Percentiles rank a stretch among this genome's conserved stretches.
Evolutionary conservation across 2,888 invertebrate species (phyloP).

Genomic region (Drosophila demipolita): DNA sequence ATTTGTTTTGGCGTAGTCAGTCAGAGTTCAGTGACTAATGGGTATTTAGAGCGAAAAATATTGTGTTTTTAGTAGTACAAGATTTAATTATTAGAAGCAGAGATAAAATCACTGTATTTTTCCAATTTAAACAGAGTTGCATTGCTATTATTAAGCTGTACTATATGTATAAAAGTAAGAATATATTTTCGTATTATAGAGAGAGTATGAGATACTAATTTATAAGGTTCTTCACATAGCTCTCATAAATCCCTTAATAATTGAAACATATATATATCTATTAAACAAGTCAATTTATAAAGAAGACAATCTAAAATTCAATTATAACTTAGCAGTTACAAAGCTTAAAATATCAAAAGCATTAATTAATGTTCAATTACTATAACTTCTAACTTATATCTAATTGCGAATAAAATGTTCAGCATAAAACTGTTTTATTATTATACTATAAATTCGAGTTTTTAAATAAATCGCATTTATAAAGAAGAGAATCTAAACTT

Average conservation of each 20-base stretch:
- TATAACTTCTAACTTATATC: neutral
- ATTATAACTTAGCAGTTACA: neutral
- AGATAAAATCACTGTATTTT: slow-evolving; percentile 7
- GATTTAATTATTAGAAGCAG: neutral
- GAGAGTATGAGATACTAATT: neutral
- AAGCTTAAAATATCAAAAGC: neutral
- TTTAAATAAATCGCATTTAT: neutral
- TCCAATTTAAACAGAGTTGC: neutral
- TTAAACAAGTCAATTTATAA: neutral
- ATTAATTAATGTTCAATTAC: neutral
- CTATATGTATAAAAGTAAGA: neutral
- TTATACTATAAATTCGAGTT: neutral
- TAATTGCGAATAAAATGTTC: neutral
- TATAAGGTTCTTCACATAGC: neutral
- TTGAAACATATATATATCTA: neutral
- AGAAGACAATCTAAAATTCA: neutral
- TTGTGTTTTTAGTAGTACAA: slow-evolving; percentile 6
- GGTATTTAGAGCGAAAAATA: neutral
- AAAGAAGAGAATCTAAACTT: neutral
- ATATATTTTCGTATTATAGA: neutral
- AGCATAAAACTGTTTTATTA: neutral
- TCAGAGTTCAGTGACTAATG: slow-evolving; percentile 49
- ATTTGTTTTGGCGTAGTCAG: neutral
- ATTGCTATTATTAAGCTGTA: neutral
- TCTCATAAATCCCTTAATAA: neutral